Conservation (phyloP, 2,888 invertebrate genomes). For the Hirudinaria manillensis region DNA sequence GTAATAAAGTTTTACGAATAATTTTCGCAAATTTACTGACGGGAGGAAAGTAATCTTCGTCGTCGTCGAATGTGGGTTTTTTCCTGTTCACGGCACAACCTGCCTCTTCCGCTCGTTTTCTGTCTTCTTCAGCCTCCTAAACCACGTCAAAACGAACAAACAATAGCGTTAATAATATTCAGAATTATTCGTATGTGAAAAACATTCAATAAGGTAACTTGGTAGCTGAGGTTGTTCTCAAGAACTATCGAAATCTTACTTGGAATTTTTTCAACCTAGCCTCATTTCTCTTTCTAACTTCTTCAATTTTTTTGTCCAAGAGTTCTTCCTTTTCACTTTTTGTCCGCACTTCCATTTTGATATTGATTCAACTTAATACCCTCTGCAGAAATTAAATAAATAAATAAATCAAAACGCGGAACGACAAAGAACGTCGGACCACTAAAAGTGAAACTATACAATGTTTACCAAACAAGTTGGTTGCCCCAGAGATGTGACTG, state of each 20-base stretch:
- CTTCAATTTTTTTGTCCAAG: conserved; percentile 30
- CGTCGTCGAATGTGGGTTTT: not conserved
- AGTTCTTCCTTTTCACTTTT: conserved; percentile 22
- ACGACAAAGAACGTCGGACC: too few relatives aligned
- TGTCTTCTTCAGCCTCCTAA: conserved; percentile 28
- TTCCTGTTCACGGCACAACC: conserved; percentile 23
- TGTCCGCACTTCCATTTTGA: not conserved
- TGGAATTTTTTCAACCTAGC: conserved; percentile 23
- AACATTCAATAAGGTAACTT: not conserved
- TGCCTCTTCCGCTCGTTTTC: conserved; percentile 19
- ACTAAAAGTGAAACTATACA: too few relatives aligned
- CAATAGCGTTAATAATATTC: not conserved
- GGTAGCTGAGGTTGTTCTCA: too few relatives aligned
- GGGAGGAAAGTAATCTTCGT: not conserved
- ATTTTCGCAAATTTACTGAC: not conserved
- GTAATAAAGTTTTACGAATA: not conserved
- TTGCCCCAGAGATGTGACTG: too few relatives aligned
- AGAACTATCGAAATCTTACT: not conserved
- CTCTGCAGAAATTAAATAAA: too few relatives aligned
- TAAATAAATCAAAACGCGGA: too few relatives aligned
- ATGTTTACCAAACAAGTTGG: too few relatives aligned
- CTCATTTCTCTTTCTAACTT: conserved; percentile 26
- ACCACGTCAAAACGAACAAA: not conserved
- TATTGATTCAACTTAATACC: not conserved
- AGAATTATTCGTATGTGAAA: not conserved